These are phyloP conservation scores for Pomatostomus ruficeps DNA, from an alignment of 2,113 vertebrate genomes.

Conservation along the genomic window DNA sequence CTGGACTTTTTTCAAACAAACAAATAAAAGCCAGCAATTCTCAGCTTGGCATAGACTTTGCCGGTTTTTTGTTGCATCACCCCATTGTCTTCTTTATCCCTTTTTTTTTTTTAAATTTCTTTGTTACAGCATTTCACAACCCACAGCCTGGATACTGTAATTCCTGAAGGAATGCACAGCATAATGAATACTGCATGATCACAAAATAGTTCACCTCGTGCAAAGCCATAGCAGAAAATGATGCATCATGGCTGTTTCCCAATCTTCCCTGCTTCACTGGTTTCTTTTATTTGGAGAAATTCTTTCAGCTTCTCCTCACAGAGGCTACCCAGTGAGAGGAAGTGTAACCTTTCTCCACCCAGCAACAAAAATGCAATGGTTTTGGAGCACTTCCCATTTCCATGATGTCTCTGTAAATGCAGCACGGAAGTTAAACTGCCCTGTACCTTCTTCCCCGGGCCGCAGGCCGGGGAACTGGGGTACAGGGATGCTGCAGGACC, in stretches of 20 bases:
- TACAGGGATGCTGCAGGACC: accelerated
- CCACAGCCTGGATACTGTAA: background rate
- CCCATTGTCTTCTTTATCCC: background rate
- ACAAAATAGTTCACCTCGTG: background rate
- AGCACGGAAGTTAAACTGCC: too few species aligned
- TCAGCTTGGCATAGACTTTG: background rate
- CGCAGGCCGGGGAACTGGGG: background rate
- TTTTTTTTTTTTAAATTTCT: background rate
- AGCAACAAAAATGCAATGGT: background rate
- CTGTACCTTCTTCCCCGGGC: accelerated
- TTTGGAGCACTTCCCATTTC: background rate
- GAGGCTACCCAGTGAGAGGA: background rate
- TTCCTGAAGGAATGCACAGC: background rate
- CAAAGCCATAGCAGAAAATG: background rate
- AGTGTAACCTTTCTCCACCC: background rate
- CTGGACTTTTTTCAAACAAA: slow-evolving; percentile 8
- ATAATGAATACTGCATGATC: background rate
- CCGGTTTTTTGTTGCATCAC: background rate
- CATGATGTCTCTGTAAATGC: accelerated
- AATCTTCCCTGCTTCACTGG: background rate
- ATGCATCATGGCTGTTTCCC: background rate
- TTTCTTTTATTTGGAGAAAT: background rate
- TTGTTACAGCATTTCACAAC: background rate
- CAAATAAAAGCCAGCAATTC: slow-evolving; percentile 12
- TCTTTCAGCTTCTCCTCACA: background rate